Percentiles rank a stretch among this genome's conserved stretches.
These are phyloP conservation scores for Diploptera punctata DNA, from an alignment of 2,888 invertebrate species.

Conservation along the genomic window DNA sequence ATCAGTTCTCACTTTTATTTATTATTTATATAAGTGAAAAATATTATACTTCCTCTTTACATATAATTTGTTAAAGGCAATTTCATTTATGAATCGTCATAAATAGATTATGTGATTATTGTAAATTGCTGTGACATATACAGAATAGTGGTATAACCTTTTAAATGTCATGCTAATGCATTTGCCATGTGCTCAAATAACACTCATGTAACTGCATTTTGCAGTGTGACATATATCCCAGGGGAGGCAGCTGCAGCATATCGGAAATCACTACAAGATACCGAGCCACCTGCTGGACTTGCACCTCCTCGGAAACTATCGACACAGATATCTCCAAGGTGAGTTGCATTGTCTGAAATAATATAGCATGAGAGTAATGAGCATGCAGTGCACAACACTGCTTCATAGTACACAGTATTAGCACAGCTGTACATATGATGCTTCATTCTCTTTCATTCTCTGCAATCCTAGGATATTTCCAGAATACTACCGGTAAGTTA, in stretches of 20 bases:
- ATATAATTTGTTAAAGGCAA: too few species aligned
- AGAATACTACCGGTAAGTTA: slow-evolving; percentile 60
- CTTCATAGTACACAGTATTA: slow-evolving; percentile 10
- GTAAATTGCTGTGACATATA: not conserved
- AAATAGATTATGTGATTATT: not conserved
- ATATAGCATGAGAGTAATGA: not conserved
- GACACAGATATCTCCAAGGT: slow-evolving; percentile 48
- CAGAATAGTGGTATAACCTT: not conserved
- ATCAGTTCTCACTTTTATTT: too few species aligned
- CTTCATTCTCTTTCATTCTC: slow-evolving; percentile 40
- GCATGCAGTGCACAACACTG: not conserved
- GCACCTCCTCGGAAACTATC: slow-evolving; percentile 40
- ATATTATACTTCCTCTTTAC: too few species aligned
- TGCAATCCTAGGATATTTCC: slow-evolving; percentile 58
- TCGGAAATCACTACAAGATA: slow-evolving; percentile 52
- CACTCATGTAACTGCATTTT: too few species aligned
- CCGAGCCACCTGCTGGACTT: slow-evolving; percentile 42
- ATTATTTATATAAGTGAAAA: too few species aligned
- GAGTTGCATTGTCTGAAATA: slow-evolving; percentile 15
- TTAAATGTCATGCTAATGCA: not conserved
- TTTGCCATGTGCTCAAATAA: too few species aligned
- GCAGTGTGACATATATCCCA: slow-evolving; percentile 64
- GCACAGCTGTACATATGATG: slow-evolving; percentile 35
- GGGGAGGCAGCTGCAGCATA: slow-evolving; percentile 60
- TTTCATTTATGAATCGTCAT: too few species aligned